Evolutionary conservation across 2,797 vertebrate genomes (phyloP), one percentile per base, ranked within the genome.

Genomic region (Neosilurus mollespiculum): DNA sequence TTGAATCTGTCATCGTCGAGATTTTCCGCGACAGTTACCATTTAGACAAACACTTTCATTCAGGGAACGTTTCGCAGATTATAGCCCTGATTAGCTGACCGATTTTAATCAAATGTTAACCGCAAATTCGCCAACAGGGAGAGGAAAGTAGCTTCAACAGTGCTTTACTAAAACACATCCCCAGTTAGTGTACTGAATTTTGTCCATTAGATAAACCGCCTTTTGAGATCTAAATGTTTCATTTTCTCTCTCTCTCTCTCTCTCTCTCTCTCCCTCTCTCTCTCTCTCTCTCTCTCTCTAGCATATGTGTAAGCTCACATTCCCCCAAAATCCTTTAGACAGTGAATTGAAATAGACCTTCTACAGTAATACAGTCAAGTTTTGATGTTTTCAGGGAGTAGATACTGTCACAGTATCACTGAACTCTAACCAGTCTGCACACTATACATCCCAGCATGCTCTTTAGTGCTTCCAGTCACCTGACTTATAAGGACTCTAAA

Each of bases 1-100:
- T 98, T 95, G 96, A 96, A 97, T 98, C 97, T 98, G 97, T 97
- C 97, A 97, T 95, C 95, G 92, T 93, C 91, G 94, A 93, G 95
- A 94, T 96, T 97, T 94, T 94, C 91, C 88, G 91, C 94, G 95
- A 96, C 94, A 94, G 95, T 94, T 96, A 96, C 94, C 95, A 96
- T 96, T 97, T 96, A 95, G 95, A 95, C 96, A 97, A 96, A 95
- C 95, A 94, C 92, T 92, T 93, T 96, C 94, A 90, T 95, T 95
- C 96, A 91, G 95, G 94, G 91, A 92, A 88, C 88, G 89, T 93
- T 91, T 92, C 91, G 75, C 90, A 88, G 92, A 93, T 92, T 91
- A 91, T 90, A 90, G 90, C 91, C 87, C 86, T 89, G 93, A 94
- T 94, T 94, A 94, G 92, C 90, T 91, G 83, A 91, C 90, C 90